phyloP scores from a whole-genome alignment of 2,113 vertebrate genomes.

The Smithornis capensis region DNA sequence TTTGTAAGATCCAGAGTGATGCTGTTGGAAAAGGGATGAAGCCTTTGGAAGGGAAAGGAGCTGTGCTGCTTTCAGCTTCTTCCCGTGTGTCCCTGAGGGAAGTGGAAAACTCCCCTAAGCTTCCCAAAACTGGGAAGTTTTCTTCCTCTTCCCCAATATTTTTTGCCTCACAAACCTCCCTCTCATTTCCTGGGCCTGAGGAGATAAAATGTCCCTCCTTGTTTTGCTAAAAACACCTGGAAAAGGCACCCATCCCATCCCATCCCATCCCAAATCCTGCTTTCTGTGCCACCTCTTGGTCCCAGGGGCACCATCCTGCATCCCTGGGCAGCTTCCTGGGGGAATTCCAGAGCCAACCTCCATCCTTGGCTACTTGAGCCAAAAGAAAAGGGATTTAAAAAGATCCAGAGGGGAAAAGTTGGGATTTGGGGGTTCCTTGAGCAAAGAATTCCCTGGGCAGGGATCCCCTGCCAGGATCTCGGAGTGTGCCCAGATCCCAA shows the following conservation, averaged over 20 bases:
- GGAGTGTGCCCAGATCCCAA: not conserved
- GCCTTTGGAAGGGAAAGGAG: not conserved
- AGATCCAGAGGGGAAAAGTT: accelerated
- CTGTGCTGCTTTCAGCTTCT: accelerated
- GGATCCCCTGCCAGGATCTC: not conserved
- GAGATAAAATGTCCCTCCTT: not conserved
- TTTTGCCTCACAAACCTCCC: not conserved
- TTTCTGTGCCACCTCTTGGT: not conserved
- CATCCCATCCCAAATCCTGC: not conserved
- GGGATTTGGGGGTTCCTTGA: accelerated
- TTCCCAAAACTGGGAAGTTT: not conserved
- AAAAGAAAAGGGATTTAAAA: not conserved
- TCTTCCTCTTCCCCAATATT: not conserved
- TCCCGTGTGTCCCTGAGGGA: not conserved
- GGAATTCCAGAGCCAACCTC: accelerated
- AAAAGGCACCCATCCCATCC: not conserved
- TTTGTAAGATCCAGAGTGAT: not conserved
- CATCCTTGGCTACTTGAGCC: not conserved
- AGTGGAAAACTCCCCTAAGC: not conserved
- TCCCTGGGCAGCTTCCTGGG: not conserved
- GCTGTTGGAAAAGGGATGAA: not conserved
- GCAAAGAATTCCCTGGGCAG: not conserved
- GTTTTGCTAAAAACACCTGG: not conserved
- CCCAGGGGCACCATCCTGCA: not conserved
- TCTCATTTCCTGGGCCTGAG: not conserved